Evolutionary conservation across 92 coral and sea anemone species (phyloP).

Genomic region (Anthopleura xanthogrammica): DNA sequence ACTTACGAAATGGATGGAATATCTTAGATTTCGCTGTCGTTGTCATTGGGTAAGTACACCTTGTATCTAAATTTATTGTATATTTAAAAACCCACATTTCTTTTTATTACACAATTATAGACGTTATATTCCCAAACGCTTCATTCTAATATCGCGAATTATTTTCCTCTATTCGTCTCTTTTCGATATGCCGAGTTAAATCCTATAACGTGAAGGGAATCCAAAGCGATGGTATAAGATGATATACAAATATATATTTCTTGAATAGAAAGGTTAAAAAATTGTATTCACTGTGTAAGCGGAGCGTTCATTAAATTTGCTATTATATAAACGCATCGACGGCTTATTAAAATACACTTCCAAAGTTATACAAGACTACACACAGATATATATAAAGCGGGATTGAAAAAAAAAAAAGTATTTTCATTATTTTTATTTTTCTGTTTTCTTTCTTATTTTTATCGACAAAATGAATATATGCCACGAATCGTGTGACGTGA

Average conservation of each 20-base stretch:
- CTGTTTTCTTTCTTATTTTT: not conserved
- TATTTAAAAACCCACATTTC: not conserved
- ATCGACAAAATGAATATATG: not conserved
- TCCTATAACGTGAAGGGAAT: too few relatives aligned
- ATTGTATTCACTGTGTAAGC: not conserved
- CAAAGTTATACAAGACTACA: too few relatives aligned
- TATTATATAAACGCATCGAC: too few relatives aligned
- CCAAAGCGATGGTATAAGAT: too few relatives aligned
- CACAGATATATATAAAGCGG: too few relatives aligned
- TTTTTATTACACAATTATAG: not conserved
- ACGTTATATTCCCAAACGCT: not conserved
- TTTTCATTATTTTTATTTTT: not conserved
- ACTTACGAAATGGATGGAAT: constrained; percentile 97
- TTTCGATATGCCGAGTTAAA: too few relatives aligned
- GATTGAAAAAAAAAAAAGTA: not conserved
- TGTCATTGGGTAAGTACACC: constrained; percentile 80
- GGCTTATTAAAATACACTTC: too few relatives aligned
- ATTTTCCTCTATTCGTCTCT: too few relatives aligned
- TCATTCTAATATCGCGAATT: too few relatives aligned
- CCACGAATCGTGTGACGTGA: not conserved
- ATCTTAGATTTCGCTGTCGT: constrained; percentile 95
- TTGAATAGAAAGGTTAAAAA: not conserved
- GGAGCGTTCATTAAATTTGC: not conserved
- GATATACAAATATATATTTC: too few relatives aligned
- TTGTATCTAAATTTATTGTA: not conserved